Evolutionary conservation across 2,113 vertebrate species (phyloP).

Genomic region (Maccullochella peelii): DNA sequence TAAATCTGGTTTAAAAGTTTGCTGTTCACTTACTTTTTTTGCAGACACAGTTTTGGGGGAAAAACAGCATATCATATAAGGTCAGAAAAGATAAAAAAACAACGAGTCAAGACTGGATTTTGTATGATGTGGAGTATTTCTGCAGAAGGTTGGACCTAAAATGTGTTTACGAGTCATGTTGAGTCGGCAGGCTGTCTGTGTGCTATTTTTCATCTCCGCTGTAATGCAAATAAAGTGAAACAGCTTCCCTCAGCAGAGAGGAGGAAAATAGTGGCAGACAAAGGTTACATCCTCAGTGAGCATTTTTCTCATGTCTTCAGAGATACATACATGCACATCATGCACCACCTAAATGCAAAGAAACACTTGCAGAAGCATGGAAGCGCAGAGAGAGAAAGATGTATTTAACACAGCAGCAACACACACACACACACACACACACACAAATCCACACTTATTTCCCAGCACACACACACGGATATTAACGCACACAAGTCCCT

Average conservation of each 20-base stretch:
- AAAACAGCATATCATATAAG: not conserved
- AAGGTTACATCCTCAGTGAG: slow-evolving; percentile 44
- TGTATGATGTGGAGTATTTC: not conserved
- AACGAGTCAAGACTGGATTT: not conserved
- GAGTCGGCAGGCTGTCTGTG: slow-evolving; percentile 37
- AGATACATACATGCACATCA: not conserved
- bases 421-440: not conserved
- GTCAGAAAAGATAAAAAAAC: slow-evolving; percentile 14
- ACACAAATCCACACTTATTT: not conserved
- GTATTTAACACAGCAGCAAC: not conserved
- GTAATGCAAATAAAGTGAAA: slow-evolving; percentile 60
- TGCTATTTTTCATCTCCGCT: slow-evolving; percentile 39
- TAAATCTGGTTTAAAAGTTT: not conserved
- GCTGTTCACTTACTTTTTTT: slow-evolving; percentile 1
- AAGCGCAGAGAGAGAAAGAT: not conserved
- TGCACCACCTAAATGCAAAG: not conserved
- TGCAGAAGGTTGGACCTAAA: not conserved
- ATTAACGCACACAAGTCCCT: not conserved
- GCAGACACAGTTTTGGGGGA: not conserved
- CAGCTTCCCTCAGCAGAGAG: slow-evolving; percentile 57
- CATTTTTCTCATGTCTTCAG: slow-evolving; percentile 12
- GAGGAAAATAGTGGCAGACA: slow-evolving; percentile 7
- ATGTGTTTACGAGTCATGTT: slow-evolving; percentile 40
- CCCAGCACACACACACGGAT: not conserved
- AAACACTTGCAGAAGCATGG: not conserved